Conservation (phyloP, 2,797 vertebrate species). For the Eulemur coronatus region DNA sequence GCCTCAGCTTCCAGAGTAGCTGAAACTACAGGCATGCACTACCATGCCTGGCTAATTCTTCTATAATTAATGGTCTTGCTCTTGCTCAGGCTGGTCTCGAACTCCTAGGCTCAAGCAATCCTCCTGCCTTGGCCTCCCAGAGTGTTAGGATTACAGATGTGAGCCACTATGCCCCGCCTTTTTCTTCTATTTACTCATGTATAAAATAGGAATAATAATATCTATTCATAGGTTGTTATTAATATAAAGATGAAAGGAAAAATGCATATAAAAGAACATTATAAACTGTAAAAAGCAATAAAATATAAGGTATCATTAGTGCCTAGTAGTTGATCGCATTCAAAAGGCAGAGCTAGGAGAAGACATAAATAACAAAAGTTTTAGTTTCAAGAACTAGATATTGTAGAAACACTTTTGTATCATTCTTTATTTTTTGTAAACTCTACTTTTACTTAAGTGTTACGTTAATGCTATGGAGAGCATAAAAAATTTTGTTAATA, state of each 20-base stretch:
- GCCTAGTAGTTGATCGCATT: background rate
- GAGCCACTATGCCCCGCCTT: background rate
- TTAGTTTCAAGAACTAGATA: background rate
- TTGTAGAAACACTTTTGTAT: background rate
- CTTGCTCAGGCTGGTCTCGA: no score
- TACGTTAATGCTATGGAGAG: background rate
- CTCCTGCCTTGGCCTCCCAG: no score
- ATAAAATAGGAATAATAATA: constrained; percentile 1
- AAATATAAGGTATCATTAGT: background rate
- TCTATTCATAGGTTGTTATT: background rate
- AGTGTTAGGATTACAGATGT: no score
- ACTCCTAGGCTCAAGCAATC: no score
- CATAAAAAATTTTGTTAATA: background rate
- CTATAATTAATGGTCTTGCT: no score
- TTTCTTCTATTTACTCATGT: background rate
- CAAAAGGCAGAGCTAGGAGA: background rate
- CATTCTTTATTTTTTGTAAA: background rate
- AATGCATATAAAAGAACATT: background rate
- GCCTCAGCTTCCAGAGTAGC: no score
- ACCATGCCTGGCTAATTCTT: no score
- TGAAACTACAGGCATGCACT: no score
- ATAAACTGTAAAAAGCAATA: background rate
- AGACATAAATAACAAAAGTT: background rate
- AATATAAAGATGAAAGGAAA: background rate
- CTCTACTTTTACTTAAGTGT: background rate